phyloP scores from a whole-genome alignment of 1,140 invertebrate genomes.

The Scaptomyza hsui region DNA sequence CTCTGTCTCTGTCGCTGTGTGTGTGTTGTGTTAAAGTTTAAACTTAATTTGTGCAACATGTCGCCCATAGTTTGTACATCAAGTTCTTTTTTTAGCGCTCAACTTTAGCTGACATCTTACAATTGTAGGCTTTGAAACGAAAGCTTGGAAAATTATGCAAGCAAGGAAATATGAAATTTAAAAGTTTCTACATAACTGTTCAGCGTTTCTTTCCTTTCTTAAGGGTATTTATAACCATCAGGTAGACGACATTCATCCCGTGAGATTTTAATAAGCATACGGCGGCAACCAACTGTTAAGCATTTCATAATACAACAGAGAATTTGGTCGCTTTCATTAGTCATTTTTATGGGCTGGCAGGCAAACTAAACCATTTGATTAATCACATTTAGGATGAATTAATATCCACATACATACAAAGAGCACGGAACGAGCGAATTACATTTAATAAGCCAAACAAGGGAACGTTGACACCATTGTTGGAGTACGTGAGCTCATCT shows the following conservation, averaged over 20 bases:
- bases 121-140: background rate
- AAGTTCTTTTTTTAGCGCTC: background rate
- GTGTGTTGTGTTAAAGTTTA: constrained; percentile 47
- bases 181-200: no score
- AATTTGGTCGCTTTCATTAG: constrained; percentile 7
- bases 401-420: constrained; percentile 48
- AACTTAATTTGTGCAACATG: constrained; percentile 60
- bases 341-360: constrained; percentile 11
- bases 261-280: background rate
- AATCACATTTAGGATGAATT: constrained; percentile 75
- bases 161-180: background rate
- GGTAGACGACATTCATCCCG: background rate
- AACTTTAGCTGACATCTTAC: background rate
- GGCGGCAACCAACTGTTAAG: background rate
- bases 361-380: constrained; percentile 47
- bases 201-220: no score
- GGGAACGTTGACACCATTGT: constrained; percentile 58
- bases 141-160: background rate
- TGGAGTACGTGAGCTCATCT: constrained; percentile 62
- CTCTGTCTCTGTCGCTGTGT: constrained; percentile 30
- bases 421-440: constrained; percentile 32
- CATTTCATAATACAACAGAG: background rate
- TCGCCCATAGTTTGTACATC: background rate
- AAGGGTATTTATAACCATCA: background rate
- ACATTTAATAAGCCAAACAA: constrained; percentile 78